Base-by-base conservation (phyloP, 1,140 invertebrate species). In the Ostrea edulis region DNA sequence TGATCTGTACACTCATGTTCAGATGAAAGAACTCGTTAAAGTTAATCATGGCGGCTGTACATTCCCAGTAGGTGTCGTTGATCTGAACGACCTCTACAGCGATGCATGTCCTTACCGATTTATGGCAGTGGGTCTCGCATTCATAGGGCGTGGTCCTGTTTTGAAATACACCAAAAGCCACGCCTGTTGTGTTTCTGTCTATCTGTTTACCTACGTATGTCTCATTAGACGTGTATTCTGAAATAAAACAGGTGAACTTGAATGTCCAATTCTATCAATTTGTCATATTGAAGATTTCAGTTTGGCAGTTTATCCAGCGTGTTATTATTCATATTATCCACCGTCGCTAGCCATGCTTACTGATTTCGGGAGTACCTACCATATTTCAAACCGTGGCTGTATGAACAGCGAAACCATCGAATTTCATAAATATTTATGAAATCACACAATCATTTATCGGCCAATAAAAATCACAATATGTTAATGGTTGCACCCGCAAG, bases 1-100 rank as follows among this genome's bases (percentile, higher is more conserved):
- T 35, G 29, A 77, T 14, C 68, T 77, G 68, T 12, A 77, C 68
- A 77, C 68, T 77, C 68, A 77, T 77, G 17, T 77, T 77, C 14
- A 25, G 9, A 77, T 77, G 25, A 25, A 77, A 14, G 12, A 12
- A 77, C 8, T 77, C 22, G 0, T 77, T 25, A 25, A 77, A 77
- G 29, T 77, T 25, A 35, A 77, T 29, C 22, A 29, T 25, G 29
- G 68, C 68, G 9, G 9, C 68, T 11, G 25, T 77, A 77, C 68
- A 77, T 17, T 35, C 25, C 9, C 22, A 77, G 22, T 77, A 22
- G 5, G 68, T 29, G 8, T 77, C 68, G 11, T 77, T 77, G 25
- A 77, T 77, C 68, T 77, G 68, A 12, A 77, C 25, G 8, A 77
- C 68, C 29, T 77, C 29, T 8, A 77, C 68, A 12, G 68, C 68